Base-by-base conservation (phyloP, 2,888 invertebrate genomes). In the Himalopsyche anomala region DNA sequence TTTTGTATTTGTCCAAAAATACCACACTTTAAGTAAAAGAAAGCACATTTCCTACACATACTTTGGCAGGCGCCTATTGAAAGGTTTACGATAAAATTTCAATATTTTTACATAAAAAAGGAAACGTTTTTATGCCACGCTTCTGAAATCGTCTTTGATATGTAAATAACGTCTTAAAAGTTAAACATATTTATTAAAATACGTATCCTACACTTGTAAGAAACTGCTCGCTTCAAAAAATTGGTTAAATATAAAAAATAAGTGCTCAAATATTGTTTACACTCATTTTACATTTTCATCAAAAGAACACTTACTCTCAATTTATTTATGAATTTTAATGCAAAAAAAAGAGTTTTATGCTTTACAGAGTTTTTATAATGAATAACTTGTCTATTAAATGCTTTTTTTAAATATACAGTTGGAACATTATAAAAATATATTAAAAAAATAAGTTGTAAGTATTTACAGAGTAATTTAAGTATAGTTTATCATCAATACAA, bases 31-130 rank as follows among this genome's bases (percentile, higher is more conserved):
- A 62, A 15, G 19, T 62, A 62, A 62, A 62, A 8, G 19, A 62
- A 62, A 62, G 28, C 19, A 62, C 19, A 62, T 62, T 62, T 28
- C 62, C 62, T 15, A 62, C 62, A n/a, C 62, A 51, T 51, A 62
- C 62, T 62, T 28, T 28, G 19, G 62, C 28, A 62, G 19, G 15
- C 62, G 62, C 15, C 62, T 62, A 62, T 62, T 62, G 62, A 62
- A 62, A 62, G 62, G 62, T 62, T 62, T 62, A 19, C 62, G 19
- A 62, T 62, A 62, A 6, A 62, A 62, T 62, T 62, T 62, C 62
- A 62, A 62, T 62, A 62, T 62, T 62, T 62, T 62, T 62, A 62
- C 62, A 62, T 62, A 62, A 62, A 62, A 62, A 62, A 62, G 62
- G 62, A 28, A 62, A 62, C 62, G 62, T 19, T 19, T 62, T 62